Evolutionary conservation across 2,113 vertebrate genomes (phyloP).

Genomic region (Rhea pennata): DNA sequence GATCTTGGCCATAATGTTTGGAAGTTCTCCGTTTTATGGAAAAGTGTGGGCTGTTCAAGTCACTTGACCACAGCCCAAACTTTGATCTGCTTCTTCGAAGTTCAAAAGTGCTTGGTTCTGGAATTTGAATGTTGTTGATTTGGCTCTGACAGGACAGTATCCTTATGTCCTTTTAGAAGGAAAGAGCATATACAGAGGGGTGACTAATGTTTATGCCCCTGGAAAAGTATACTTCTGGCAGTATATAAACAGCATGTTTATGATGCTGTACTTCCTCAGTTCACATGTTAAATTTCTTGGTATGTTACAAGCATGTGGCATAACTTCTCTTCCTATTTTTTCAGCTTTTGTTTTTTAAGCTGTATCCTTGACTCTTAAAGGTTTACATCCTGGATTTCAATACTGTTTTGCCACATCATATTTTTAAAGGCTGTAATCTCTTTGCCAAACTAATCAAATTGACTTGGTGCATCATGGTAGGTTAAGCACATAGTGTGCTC

Average conservation of each 20-base stretch:
- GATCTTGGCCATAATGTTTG: neutral
- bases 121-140: neutral
- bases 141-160: neutral
- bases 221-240: neutral
- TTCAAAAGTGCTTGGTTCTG: neutral
- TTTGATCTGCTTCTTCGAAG: neutral
- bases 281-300: neutral
- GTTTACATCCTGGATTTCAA: neutral
- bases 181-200: neutral
- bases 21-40: neutral
- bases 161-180: neutral
- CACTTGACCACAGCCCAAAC: neutral
- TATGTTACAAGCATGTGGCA: neutral
- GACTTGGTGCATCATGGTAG: neutral
- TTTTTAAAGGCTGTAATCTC: neutral
- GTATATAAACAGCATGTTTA: conserved; percentile 11
- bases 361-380: neutral
- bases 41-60: neutral
- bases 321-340: neutral
- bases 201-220: neutral
- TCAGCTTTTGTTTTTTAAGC: neutral
- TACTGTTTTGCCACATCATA: neutral
- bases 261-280: neutral
- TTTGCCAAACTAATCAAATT: neutral
- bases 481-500: neutral